These are phyloP conservation scores for Dendrolimus houi DNA, from an alignment of 2,888 invertebrate species.

Conservation along the genomic window DNA sequence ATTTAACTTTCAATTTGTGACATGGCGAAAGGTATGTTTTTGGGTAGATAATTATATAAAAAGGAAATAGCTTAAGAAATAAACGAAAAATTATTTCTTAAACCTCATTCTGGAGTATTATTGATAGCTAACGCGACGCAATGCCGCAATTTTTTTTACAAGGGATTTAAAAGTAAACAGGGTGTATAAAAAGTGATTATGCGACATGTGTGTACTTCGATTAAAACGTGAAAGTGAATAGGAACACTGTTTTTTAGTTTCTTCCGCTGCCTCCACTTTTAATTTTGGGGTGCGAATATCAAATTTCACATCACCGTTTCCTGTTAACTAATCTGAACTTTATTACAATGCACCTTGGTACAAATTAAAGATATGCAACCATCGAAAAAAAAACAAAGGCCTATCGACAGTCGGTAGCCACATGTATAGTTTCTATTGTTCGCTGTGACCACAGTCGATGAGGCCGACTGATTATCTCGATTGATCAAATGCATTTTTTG, in stretches of 20 bases:
- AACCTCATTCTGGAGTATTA: too few relatives aligned
- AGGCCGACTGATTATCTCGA: conserved; percentile 49
- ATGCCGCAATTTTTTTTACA: neutral
- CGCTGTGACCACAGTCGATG: conserved; percentile 54
- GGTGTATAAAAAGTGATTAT: conserved; percentile 3
- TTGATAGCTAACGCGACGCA: too few relatives aligned
- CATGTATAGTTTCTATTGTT: conserved; percentile 64
- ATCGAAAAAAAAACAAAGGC: too few relatives aligned
- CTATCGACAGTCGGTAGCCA: conserved; percentile 65
- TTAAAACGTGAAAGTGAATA: conserved; percentile 68
- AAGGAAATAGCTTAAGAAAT: too few relatives aligned
- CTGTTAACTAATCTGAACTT: conserved; percentile 11
- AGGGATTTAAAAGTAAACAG: neutral
- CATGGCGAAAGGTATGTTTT: too few relatives aligned
- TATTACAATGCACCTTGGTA: conserved; percentile 23
- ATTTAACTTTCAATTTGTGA: too few relatives aligned
- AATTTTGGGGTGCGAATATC: conserved; percentile 66
- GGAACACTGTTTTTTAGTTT: conserved; percentile 67
- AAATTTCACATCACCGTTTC: conserved; percentile 47
- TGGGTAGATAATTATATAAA: too few relatives aligned
- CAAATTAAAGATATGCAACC: too few relatives aligned
- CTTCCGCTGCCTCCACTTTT: conserved; percentile 72
- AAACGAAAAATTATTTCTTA: too few relatives aligned
- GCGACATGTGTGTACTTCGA: conserved; percentile 54
- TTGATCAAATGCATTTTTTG: conserved; percentile 50